Percentiles rank a stretch among this genome's conserved stretches.
These are phyloP conservation scores for Gnathonemus echidnorhynchus DNA, from an alignment of 2,113 vertebrate species.

Conservation along the genomic window DNA sequence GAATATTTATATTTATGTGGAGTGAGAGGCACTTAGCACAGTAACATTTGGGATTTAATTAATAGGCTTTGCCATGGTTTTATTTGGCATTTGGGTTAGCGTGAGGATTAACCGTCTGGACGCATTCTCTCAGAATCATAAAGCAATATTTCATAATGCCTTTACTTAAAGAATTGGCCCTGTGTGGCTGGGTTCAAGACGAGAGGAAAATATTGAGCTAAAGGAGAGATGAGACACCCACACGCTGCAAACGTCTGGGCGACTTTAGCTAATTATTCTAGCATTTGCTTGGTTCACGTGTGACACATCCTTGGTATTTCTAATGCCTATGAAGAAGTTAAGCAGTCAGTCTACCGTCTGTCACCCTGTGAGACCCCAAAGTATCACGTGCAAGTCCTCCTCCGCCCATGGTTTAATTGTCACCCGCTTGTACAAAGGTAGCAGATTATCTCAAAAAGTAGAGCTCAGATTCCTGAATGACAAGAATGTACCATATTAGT, in stretches of 20 bases:
- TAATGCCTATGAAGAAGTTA: not conserved
- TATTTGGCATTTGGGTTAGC: slow-evolving; percentile 8
- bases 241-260: not conserved
- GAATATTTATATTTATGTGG: slow-evolving; percentile 20
- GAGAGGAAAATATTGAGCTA: not conserved
- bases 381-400: not conserved
- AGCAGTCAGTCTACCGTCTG: not conserved
- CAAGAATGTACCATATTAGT: not conserved
- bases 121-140: not conserved
- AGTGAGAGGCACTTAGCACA: not conserved
- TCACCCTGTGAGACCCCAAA: not conserved
- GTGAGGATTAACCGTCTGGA: not conserved
- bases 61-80: slow-evolving; percentile 25
- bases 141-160: not conserved
- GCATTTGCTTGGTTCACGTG: not conserved
- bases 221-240: not conserved
- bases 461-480: not conserved
- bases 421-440: not conserved
- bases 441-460: not conserved
- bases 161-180: not conserved
- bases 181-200: not conserved
- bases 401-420: not conserved
- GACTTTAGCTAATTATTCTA: not conserved
- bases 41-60: slow-evolving; percentile 23
- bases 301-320: not conserved